Evolutionary conservation across 2,888 invertebrate genomes (phyloP).

Genomic region (Nephrocerus scutellatus): DNA sequence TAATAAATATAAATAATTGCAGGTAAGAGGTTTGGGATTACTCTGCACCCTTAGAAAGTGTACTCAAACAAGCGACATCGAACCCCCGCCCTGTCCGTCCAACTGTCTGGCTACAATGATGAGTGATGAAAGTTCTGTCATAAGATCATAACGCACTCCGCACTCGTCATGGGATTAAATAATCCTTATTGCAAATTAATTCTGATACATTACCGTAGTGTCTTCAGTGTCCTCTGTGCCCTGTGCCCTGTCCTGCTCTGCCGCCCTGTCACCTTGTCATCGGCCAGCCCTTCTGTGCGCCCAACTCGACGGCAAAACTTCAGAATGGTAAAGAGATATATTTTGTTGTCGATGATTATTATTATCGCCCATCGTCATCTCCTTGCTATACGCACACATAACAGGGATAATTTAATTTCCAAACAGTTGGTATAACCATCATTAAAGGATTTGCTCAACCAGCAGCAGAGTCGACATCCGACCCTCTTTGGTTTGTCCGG

Average conservation of each 20-base stretch:
- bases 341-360: slow-evolving; percentile 23
- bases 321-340: no score
- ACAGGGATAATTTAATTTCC: slow-evolving; percentile 48
- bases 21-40: no score
- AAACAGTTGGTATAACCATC: slow-evolving; percentile 49
- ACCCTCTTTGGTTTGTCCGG: slow-evolving; percentile 6
- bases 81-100: no score
- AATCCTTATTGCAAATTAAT: slow-evolving; percentile 44
- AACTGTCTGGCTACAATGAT: no score
- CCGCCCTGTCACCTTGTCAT: background rate
- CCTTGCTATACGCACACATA: slow-evolving; percentile 40
- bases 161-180: slow-evolving; percentile 46
- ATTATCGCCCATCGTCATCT: slow-evolving; percentile 17
- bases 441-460: slow-evolving; percentile 44
- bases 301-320: no score
- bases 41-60: no score
- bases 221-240: slow-evolving; percentile 4
- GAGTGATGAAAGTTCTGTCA: no score
- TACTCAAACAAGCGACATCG: no score
- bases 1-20: no score
- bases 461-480: slow-evolving; percentile 4
- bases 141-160: no score
- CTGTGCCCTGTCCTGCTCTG: slow-evolving; percentile 2
- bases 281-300: no score
- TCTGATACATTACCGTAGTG: slow-evolving; percentile 26